Percentiles rank a stretch among this genome's conserved stretches.
phyloP scores from a whole-genome alignment of 2,797 vertebrate species.

The Oryzias sinensis region DNA sequence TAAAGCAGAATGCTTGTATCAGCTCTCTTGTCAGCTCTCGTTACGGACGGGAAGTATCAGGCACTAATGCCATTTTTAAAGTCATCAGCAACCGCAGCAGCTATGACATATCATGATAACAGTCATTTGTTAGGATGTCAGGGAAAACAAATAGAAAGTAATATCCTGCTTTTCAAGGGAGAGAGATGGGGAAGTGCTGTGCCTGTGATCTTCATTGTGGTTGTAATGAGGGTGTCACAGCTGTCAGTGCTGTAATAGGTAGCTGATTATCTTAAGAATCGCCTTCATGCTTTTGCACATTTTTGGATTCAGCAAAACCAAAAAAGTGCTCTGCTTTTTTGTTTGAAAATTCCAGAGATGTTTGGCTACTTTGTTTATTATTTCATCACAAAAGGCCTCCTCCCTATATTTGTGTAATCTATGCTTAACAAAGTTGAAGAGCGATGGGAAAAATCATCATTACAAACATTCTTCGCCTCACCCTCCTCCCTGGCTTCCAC shows the following conservation, averaged over 20 bases:
- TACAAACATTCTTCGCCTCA: too few relatives aligned
- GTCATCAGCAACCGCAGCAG: constrained; percentile 23
- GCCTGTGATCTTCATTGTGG: constrained; percentile 32
- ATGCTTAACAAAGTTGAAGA: constrained; percentile 4
- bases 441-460: constrained; percentile 12
- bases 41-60: constrained; percentile 20
- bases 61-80: constrained; percentile 22
- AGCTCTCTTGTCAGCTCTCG: constrained; percentile 20
- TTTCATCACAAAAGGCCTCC: constrained; percentile 2
- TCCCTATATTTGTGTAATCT: constrained; percentile 2
- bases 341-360: not conserved
- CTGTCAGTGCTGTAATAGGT: constrained; percentile 35
- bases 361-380: not conserved
- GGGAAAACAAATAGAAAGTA: constrained; percentile 32
- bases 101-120: constrained; percentile 27
- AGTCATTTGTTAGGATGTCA: constrained; percentile 35
- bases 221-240: constrained; percentile 54
- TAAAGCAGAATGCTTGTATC: constrained; percentile 8
- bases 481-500: too few relatives aligned
- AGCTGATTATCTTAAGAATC: constrained; percentile 35
- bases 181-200: constrained; percentile 4
- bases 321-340: not conserved
- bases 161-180: constrained; percentile 21
- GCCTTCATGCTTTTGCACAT: constrained; percentile 7
- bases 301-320: not conserved